phyloP scores from a whole-genome alignment of 2,888 invertebrate species.

The Hyalella azteca region DNA sequence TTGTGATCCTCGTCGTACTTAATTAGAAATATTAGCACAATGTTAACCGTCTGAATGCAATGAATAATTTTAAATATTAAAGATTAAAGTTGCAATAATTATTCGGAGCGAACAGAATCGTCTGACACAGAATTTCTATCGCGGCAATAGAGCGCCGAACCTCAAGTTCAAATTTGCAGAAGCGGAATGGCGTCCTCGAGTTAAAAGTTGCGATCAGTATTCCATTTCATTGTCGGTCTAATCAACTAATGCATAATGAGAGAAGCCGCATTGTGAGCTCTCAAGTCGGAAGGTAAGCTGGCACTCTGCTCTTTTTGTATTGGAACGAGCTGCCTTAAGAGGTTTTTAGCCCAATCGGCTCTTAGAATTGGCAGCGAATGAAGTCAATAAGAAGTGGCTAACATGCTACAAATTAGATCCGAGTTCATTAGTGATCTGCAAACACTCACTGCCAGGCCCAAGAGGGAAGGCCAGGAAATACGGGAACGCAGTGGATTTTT shows the following conservation, averaged over 20 bases:
- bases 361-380: constrained; percentile 35
- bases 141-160: too few relatives aligned
- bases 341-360: constrained; percentile 27
- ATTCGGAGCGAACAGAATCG: too few relatives aligned
- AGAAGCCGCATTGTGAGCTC: neutral
- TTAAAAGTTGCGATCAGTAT: too few relatives aligned
- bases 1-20: too few relatives aligned
- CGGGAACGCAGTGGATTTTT: neutral
- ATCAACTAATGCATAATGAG: constrained; percentile 25
- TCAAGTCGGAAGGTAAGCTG: neutral
- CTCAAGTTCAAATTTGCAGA: too few relatives aligned
- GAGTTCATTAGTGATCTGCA: constrained; percentile 32
- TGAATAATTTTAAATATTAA: too few relatives aligned
- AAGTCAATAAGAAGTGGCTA: constrained; percentile 34
- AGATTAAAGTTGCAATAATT: too few relatives aligned
- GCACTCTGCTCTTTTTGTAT: constrained; percentile 29
- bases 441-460: neutral
- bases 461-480: neutral
- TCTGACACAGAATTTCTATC: too few relatives aligned
- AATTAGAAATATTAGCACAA: too few relatives aligned
- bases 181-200: too few relatives aligned
- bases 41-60: too few relatives aligned
- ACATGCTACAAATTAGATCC: constrained; percentile 34
- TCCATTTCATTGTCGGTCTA: constrained; percentile 16
- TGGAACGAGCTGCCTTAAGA: constrained; percentile 13